Evolutionary conservation across 1,140 invertebrate species (phyloP), one percentile per base, ranked within the genome.

Genomic region (Drosophila ercepeae): DNA sequence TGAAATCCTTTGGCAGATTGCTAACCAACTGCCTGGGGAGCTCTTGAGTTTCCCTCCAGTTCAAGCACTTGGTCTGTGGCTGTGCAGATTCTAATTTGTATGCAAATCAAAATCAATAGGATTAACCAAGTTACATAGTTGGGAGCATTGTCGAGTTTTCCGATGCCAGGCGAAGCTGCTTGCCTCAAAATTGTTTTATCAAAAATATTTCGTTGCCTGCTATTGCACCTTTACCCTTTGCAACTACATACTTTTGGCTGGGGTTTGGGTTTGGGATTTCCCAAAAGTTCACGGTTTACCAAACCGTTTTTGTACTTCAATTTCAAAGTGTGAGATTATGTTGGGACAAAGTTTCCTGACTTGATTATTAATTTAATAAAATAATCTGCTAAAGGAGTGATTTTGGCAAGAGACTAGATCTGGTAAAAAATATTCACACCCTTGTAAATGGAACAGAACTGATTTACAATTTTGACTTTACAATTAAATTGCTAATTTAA

Each of bases 31-130:
- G 46, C 46, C 63, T 41, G 6, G 21, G 51, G 32, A 44, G 39
- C 61, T 34, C 54, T 46, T 58, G 19, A 25, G 21, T 23, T 23
- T 9, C 11, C 0, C 49, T 2, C 2, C 4, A 16, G 14, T 25
- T 6, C 21, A 13, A 14, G 36, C 29, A 18, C 11, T 16, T 11
- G 3, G 27, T 50, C 21, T 59, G 49, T 69, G 48, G 41, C 46
- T 49, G 44, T 42, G 32, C 82, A 77, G 52, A 77, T 67, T 81
- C 81, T 86, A 86, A 86, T 86, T 86, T 86, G 81, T 86, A 86
- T 86, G 82, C 81, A 86, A 86, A 86, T 86, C 82, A 88, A 86
- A 86, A 86, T 86, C 81, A 86, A 86, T 86, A 86, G 81, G 82
- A 86, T 86, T 86, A 86, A 81, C 81, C 73, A 77, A 88, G 68